Conservation (phyloP, 2,113 vertebrate genomes). For the Psammodynastes pulverulentus region DNA sequence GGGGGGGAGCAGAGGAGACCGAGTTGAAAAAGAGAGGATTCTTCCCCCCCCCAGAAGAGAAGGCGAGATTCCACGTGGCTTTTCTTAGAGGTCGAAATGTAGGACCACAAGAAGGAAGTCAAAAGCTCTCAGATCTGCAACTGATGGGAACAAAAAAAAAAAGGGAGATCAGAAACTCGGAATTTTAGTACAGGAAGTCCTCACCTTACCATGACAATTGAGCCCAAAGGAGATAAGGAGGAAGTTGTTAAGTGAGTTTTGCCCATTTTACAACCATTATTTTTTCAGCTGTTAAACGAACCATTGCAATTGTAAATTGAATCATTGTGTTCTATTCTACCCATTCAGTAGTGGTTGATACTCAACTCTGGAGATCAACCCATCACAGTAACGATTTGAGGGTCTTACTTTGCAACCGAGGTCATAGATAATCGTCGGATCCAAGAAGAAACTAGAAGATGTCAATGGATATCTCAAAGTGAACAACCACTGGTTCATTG, state of each 20-base stretch:
- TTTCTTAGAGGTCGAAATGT: constrained; percentile 48
- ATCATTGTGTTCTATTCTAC: neutral
- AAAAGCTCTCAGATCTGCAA: constrained; percentile 70
- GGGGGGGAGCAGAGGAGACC: constrained; percentile 33
- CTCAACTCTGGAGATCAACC: neutral
- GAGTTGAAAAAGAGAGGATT: constrained; percentile 10
- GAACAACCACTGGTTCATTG: neutral
- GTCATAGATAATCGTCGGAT: neutral
- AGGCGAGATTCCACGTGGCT: constrained; percentile 42
- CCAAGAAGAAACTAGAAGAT: neutral
- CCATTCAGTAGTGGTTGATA: neutral
- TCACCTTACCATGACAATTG: neutral
- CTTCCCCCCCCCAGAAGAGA: constrained; percentile 35
- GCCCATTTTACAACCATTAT: neutral
- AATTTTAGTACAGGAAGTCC: neutral
- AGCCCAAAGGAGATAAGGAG: neutral
- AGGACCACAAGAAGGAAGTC: constrained; percentile 58
- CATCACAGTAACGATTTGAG: neutral
- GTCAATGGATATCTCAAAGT: neutral
- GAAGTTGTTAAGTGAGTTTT: neutral
- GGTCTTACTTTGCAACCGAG: neutral
- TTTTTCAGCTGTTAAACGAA: too few species aligned
- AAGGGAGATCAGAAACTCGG: constrained; percentile 48
- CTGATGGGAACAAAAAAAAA: constrained; percentile 53
- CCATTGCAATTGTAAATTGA: too few species aligned